phyloP scores from a whole-genome alignment of 2,797 vertebrate species.

The Mormyrops boulengeri region DNA sequence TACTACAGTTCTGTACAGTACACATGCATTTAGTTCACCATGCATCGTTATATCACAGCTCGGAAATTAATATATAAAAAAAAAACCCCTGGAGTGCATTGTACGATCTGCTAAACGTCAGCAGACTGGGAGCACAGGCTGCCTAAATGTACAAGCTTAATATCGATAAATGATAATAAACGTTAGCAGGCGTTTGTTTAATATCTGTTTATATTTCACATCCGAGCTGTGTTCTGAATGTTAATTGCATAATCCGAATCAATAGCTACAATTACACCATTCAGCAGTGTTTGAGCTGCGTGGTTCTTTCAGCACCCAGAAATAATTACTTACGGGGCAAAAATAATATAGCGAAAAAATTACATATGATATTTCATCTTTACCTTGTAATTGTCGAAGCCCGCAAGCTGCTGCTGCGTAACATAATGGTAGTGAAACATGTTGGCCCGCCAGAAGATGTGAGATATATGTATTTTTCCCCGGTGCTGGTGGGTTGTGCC shows the following conservation, averaged over 20 bases:
- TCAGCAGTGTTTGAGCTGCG: neutral
- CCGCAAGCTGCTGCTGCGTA: slow-evolving; percentile 45
- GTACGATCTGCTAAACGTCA: neutral
- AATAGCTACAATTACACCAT: slow-evolving; percentile 8
- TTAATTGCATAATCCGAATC: slow-evolving; percentile 2
- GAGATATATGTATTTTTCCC: neutral
- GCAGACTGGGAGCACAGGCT: neutral
- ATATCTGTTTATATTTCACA: neutral
- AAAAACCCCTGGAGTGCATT: neutral
- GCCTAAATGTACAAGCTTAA: neutral
- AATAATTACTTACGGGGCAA: neutral
- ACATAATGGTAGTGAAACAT: slow-evolving; percentile 50
- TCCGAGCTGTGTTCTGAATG: neutral
- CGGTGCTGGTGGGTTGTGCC: slow-evolving; percentile 18
- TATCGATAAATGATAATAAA: neutral
- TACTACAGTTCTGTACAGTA: neutral
- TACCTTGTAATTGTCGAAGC: slow-evolving; percentile 58
- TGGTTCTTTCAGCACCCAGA: neutral
- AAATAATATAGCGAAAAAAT: neutral
- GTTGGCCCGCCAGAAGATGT: neutral
- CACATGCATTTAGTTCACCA: neutral
- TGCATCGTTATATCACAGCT: neutral
- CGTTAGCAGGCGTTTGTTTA: neutral
- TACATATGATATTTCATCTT: neutral
- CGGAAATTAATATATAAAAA: neutral